Evolutionary conservation across 2,888 invertebrate species (phyloP).

Genomic region (Tanypteryx hageni): DNA sequence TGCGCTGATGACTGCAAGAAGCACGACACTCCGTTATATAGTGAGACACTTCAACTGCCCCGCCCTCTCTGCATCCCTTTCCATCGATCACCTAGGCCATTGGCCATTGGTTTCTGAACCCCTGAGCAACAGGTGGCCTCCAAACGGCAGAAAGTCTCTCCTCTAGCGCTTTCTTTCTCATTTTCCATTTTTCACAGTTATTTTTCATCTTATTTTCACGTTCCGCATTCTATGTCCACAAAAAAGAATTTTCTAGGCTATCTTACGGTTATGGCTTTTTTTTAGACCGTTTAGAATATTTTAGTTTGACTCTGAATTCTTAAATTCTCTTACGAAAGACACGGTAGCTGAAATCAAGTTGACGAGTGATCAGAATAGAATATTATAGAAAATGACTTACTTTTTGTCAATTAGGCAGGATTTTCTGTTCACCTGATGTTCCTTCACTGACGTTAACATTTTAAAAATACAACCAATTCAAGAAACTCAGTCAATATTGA

Average conservation of each 20-base stretch:
- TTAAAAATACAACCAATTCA: too few relatives aligned
- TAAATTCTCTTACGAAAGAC: too few relatives aligned
- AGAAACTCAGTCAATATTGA: too few relatives aligned
- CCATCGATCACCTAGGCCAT: not conserved
- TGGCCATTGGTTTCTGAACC: constrained; percentile 30
- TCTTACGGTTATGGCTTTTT: not conserved
- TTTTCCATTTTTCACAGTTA: not conserved
- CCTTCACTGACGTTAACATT: too few relatives aligned
- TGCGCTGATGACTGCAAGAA: constrained; percentile 16
- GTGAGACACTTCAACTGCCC: not conserved
- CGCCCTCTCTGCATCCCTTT: not conserved
- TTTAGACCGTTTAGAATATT: not conserved
- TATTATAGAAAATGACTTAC: too few relatives aligned
- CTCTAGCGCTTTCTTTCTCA: not conserved
- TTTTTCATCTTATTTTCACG: not conserved
- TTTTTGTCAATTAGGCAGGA: too few relatives aligned
- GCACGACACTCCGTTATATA: constrained; percentile 32
- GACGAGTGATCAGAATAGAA: too few relatives aligned
- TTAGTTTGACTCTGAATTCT: too few relatives aligned
- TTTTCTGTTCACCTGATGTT: too few relatives aligned
- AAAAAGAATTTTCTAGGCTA: not conserved
- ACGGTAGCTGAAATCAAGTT: too few relatives aligned
- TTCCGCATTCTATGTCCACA: not conserved
- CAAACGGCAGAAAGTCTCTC: not conserved
- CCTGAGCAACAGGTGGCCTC: constrained; percentile 33